A percentile compares a stretch with the other conserved stretches of the same genome.
Conservation (phyloP, 2,797 vertebrate genomes). For the Arctocebus calabarensis region DNA sequence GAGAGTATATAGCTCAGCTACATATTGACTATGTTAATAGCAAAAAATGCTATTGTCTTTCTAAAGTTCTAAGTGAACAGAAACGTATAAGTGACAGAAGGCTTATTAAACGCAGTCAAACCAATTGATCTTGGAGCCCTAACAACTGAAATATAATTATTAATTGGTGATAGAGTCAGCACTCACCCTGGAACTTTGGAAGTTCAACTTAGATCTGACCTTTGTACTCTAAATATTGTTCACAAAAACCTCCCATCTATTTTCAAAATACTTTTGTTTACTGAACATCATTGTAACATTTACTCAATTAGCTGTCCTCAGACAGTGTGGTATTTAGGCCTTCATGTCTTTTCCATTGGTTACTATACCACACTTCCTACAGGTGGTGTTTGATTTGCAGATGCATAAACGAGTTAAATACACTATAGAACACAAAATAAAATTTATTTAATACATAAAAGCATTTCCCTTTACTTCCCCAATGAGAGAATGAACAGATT, state of each 20-base stretch:
- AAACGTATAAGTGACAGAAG: conserved; percentile 58
- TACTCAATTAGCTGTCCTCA: background rate
- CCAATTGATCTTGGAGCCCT: conserved; percentile 61
- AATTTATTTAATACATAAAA: background rate
- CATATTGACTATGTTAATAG: conserved; percentile 84
- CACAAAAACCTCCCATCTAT: background rate
- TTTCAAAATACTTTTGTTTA: background rate
- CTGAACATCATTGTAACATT: background rate
- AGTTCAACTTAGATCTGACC: background rate
- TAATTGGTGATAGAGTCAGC: conserved; percentile 64
- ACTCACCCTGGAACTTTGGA: background rate
- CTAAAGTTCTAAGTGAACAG: conserved; percentile 47
- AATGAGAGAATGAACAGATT: background rate
- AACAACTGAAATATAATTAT: conserved; percentile 63
- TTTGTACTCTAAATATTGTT: background rate
- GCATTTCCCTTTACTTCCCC: background rate
- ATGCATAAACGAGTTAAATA: background rate
- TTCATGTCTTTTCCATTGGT: background rate
- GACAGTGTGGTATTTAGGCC: background rate
- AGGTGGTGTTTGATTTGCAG: background rate
- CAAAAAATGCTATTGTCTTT: conserved; percentile 83
- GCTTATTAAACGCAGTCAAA: conserved; percentile 62
- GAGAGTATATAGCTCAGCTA: conserved; percentile 61
- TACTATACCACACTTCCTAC: background rate
- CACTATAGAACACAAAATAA: background rate